Evolutionary conservation across 1,140 invertebrate genomes (phyloP).

Genomic region (Lycorma delicatula): DNA sequence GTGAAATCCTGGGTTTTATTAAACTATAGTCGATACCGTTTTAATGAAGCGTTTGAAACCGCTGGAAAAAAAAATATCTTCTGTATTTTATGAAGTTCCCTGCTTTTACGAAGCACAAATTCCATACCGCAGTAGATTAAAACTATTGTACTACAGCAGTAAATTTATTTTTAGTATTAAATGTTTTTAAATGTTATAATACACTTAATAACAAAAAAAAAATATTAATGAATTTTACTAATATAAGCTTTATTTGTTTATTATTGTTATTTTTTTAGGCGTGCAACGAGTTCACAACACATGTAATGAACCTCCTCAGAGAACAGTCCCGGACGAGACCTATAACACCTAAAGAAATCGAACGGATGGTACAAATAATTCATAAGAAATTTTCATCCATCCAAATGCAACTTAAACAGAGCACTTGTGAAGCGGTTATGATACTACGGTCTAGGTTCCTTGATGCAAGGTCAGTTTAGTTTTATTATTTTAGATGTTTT

Average conservation of each 20-base stretch:
- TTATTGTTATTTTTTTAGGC: constrained; percentile 56
- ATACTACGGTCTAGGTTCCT: constrained; percentile 90
- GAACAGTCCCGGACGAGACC: constrained; percentile 96
- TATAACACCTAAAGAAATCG: constrained; percentile 95
- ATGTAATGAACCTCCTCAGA: constrained; percentile 95
- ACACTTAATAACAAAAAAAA: no score
- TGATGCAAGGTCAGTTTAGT: constrained; percentile 65
- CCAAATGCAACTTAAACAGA: constrained; percentile 99
- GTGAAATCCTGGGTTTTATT: no score
- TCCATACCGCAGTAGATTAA: no score
- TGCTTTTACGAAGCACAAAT: no score
- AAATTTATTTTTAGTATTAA: not conserved
- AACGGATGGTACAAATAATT: constrained; percentile 99
- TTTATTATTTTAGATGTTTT: not conserved
- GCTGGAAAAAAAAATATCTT: no score
- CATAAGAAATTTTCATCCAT: constrained; percentile 99
- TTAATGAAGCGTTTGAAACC: no score
- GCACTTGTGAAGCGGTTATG: constrained; percentile 99
- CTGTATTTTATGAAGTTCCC: no score
- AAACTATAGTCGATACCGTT: no score
- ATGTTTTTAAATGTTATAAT: no score
- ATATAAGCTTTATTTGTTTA: not conserved
- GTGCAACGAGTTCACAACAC: constrained; percentile 99
- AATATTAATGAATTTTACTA: not conserved
- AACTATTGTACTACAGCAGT: no score